Evolutionary conservation across 2,797 vertebrate genomes (phyloP).

Genomic region (Chaetophractus vellerosus): DNA sequence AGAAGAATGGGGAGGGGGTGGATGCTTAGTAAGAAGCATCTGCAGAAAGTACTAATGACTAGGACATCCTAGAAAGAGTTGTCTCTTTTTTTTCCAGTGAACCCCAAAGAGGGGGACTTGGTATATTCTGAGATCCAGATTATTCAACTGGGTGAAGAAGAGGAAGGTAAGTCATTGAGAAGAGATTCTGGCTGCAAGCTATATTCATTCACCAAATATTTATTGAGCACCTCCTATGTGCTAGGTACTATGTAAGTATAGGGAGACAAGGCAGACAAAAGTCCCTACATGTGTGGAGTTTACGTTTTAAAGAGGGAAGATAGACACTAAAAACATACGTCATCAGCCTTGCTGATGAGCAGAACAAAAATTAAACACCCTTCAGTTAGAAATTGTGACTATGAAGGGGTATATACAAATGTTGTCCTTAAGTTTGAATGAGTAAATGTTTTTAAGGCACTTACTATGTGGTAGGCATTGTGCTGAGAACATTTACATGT

Average conservation of each 20-base stretch:
- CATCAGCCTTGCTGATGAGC: not conserved
- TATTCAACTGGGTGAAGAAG: not conserved
- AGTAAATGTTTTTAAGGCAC: conserved; percentile 12
- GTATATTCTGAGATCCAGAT: conserved; percentile 60
- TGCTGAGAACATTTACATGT: not conserved
- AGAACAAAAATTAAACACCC: not conserved
- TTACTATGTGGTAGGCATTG: not conserved
- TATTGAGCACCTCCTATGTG: not conserved
- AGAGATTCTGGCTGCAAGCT: not conserved
- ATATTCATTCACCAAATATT: not conserved
- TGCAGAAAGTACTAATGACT: too few species aligned
- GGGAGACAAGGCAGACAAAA: not conserved
- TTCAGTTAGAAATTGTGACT: not conserved
- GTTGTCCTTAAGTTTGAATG: not conserved
- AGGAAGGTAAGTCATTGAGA: conserved; percentile 28
- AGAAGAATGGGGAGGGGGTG: not conserved
- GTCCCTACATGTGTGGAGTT: not conserved
- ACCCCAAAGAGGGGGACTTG: not conserved
- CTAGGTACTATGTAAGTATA: not conserved
- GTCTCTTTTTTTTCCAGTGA: conserved; percentile 32
- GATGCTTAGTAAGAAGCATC: not conserved
- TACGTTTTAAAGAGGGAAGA: not conserved
- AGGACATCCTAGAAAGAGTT: not conserved
- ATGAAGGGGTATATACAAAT: not conserved
- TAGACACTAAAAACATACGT: not conserved